Conservation (phyloP, 2,797 vertebrate species). For the Echiichthys vipera region DNA sequence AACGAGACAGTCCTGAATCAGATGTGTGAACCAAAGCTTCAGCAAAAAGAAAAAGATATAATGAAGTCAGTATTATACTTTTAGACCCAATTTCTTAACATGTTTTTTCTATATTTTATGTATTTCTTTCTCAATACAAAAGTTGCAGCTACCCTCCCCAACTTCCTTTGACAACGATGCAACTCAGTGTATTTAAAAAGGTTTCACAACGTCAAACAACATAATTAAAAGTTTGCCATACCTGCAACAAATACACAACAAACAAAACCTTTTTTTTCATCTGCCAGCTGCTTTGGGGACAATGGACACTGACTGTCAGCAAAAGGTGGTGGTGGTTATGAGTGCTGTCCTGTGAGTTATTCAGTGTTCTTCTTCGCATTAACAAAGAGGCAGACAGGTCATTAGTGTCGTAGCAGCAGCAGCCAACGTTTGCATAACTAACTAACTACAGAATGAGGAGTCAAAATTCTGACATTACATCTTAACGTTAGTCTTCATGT, state of each 20-base stretch:
- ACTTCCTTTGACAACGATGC: neutral
- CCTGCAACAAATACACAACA: too few species aligned
- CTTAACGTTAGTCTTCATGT: too few species aligned
- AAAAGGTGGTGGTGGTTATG: neutral
- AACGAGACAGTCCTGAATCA: neutral
- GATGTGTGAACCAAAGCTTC: neutral
- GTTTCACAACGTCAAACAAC: neutral
- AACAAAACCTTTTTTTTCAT: constrained; percentile 1
- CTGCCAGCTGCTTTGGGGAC: constrained; percentile 19
- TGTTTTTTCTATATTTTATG: neutral
- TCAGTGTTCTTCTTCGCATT: neutral
- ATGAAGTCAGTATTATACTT: neutral
- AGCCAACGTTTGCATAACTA: too few species aligned
- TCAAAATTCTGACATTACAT: too few species aligned
- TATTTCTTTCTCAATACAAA: neutral
- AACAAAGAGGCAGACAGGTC: neutral
- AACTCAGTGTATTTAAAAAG: neutral
- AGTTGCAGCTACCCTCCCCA: too few species aligned
- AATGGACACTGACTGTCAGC: constrained; percentile 4
- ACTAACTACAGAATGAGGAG: too few species aligned
- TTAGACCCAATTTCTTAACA: neutral
- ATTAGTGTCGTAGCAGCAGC: neutral
- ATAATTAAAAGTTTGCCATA: neutral
- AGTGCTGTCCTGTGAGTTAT: neutral
- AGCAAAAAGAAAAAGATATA: neutral